A percentile compares a stretch with the other conserved stretches of the same genome.
phyloP scores from a whole-genome alignment of 35 echinoderm and acorn worm genomes.

The Holothuria glaberrima region DNA sequence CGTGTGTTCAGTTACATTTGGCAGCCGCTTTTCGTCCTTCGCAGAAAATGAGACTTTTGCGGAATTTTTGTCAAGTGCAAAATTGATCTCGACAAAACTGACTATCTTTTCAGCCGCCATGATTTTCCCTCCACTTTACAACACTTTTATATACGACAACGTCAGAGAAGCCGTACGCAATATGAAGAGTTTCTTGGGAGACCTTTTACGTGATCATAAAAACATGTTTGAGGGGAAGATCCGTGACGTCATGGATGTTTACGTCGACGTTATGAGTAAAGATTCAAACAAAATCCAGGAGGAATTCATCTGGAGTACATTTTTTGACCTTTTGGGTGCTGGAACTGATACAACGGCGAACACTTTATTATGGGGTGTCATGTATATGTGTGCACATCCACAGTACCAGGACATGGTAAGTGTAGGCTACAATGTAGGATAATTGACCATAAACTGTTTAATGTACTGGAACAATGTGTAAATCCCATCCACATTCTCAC shows the following conservation, averaged over 20 bases:
- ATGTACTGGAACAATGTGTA: too few relatives aligned
- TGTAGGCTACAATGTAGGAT: neutral
- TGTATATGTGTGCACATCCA: constrained; percentile 47
- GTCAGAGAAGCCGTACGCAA: neutral
- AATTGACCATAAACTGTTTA: too few relatives aligned
- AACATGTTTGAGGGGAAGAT: neutral
- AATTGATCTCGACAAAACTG: neutral
- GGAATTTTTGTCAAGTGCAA: neutral
- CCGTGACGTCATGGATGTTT: constrained; percentile 36
- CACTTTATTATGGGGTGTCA: constrained; percentile 25
- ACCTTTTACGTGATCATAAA: constrained; percentile 36
- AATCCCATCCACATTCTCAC: neutral
- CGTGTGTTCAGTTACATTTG: constrained; percentile 16
- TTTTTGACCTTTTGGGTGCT: constrained; percentile 48
- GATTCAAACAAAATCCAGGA: neutral
- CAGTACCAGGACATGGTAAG: constrained; percentile 37
- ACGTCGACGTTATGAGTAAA: constrained; percentile 4
- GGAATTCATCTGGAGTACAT: constrained; percentile 18
- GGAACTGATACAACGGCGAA: constrained; percentile 45
- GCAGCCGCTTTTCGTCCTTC: constrained; percentile 11
- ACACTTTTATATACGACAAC: constrained; percentile 27
- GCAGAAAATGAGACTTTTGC: neutral
- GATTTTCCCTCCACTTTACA: constrained; percentile 44
- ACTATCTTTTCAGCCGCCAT: constrained; percentile 14
- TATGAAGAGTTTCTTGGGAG: constrained; percentile 14